phyloP scores from a whole-genome alignment of 2,797 vertebrate genomes.

The Epinephelus coioides region DNA sequence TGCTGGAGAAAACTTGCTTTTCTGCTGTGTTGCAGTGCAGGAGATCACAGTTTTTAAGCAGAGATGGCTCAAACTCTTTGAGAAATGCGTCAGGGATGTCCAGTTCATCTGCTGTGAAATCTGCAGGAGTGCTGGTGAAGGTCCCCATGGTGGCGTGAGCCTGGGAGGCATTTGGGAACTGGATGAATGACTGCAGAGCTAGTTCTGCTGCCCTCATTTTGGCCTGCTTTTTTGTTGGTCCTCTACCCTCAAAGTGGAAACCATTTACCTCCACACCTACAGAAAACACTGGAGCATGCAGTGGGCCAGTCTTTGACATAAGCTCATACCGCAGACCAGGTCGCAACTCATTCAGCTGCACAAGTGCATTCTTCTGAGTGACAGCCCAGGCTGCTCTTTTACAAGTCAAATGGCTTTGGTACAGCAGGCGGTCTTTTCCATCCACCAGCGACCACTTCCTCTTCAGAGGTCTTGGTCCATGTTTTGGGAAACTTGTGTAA shows the following conservation, averaged over 20 bases:
- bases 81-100: constrained; percentile 90
- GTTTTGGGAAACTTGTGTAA: constrained; percentile 53
- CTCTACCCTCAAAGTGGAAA: constrained; percentile 91
- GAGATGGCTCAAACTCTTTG: constrained; percentile 88
- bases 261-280: constrained; percentile 94
- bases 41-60: constrained; percentile 70
- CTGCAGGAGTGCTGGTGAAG: constrained; percentile 81
- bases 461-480: constrained; percentile 76
- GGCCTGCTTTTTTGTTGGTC: constrained; percentile 95
- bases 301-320: constrained; percentile 90
- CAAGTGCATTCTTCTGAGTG: constrained; percentile 92
- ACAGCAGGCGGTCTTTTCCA: constrained; percentile 86
- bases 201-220: constrained; percentile 94
- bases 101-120: constrained; percentile 93
- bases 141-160: constrained; percentile 88
- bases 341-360: constrained; percentile 93
- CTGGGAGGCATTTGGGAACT: constrained; percentile 93
- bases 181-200: constrained; percentile 93
- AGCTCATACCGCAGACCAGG: constrained; percentile 92
- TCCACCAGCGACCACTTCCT: constrained; percentile 90
- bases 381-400: constrained; percentile 90
- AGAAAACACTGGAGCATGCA: constrained; percentile 92
- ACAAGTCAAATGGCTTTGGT: constrained; percentile 87
- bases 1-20: constrained; percentile 84
- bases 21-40: constrained; percentile 74